Evolutionary conservation across 2,888 invertebrate genomes (phyloP), one percentile per base, ranked within the genome.

Genomic region (Clostera curtula): DNA sequence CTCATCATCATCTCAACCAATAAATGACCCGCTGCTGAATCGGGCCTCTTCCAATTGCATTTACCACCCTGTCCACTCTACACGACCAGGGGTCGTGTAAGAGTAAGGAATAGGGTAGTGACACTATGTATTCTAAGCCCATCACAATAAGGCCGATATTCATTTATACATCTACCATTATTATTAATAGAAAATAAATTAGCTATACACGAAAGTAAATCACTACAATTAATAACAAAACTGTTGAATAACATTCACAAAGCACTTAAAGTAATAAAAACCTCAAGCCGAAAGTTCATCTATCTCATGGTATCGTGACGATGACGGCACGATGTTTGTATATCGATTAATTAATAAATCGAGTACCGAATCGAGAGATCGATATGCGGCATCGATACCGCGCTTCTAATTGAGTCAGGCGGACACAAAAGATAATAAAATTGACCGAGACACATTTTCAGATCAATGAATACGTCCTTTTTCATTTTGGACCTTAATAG

Each of bases 261-360:
- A 41, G 40, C 32, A 36, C 26, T 50, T 35, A 37, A 33, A 30
- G 25, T 31, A 15, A 18, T 24, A 14, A 12, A 31, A 32, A 43
- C 39, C 44, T 45, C 48, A 43, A 30, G 25, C 31, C 30, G 29
- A 45, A 43, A 49, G 41, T 54, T 59, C 59, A 74, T 72, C 70
- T 67, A 64, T 69, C 72, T 66, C 50, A 55, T 53, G 56, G 65
- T 66, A 71, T 69, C 70, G 62, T 50, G 37, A 69, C 65, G 80
- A 77, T 72, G 80, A 79, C 76, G 76, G 72, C 46, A 60, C 64
- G 65, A 69, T 80, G 82, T 83, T 83, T 83, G 82, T 80, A 73
- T 77, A 80, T 79, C 79, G 82, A 83, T 82, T 82, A 82, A 83
- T 82, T 83, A 83, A 82, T 83, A 82, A 82, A 79, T 76, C 74